Percentiles rank a stretch among this genome's conserved stretches.
Evolutionary conservation across 2,797 vertebrate species (phyloP).

Genomic region (Phoxinus dragarum): DNA sequence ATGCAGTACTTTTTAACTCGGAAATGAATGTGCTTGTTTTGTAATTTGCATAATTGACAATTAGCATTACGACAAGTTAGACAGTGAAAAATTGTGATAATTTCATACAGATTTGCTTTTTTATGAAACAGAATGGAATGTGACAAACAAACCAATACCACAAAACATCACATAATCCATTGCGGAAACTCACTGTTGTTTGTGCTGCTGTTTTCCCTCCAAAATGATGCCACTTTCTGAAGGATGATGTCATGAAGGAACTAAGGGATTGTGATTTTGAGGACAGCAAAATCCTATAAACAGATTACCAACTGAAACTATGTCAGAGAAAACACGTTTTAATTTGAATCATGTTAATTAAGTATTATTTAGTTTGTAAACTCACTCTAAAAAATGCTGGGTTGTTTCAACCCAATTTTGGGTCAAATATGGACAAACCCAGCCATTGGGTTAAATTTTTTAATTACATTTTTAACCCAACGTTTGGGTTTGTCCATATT

Average conservation of each 20-base stretch:
- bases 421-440: too few relatives aligned
- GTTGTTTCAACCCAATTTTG: too few relatives aligned
- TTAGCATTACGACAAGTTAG: not conserved
- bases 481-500: too few relatives aligned
- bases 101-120: not conserved
- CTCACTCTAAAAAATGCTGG: too few relatives aligned
- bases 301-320: not conserved
- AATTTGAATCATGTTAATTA: not conserved
- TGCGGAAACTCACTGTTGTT: not conserved
- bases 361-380: not conserved
- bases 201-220: not conserved
- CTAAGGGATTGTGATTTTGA: not conserved
- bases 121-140: not conserved
- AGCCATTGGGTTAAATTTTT: too few relatives aligned
- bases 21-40: not conserved
- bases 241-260: not conserved
- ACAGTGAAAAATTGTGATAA: not conserved
- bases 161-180: not conserved
- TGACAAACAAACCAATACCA: not conserved
- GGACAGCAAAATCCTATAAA: not conserved
- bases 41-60: not conserved
- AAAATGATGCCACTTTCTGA: not conserved
- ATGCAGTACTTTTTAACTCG: not conserved
- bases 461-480: too few relatives aligned
- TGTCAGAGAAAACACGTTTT: not conserved